These are phyloP conservation scores for Anagyrus pseudococci DNA, from an alignment of 2,888 invertebrate species.

Conservation along the genomic window DNA sequence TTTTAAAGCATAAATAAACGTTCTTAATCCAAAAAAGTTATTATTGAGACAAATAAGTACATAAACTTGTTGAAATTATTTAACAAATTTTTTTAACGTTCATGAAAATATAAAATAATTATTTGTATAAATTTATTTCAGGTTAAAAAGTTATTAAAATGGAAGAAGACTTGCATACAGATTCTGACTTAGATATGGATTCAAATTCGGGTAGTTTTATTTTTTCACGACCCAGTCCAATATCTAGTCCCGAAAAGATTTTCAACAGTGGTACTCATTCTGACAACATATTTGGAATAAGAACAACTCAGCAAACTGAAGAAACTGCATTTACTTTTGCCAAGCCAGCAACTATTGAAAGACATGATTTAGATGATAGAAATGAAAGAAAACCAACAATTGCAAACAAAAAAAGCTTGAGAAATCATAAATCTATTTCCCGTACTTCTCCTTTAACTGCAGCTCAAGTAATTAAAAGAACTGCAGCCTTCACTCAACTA, in stretches of 20 bases:
- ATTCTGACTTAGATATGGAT: conserved; percentile 22
- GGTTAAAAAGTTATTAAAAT: conserved; percentile 22
- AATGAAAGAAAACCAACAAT: conserved; percentile 7
- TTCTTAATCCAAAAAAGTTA: too few species aligned
- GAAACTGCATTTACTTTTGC: conserved; percentile 45
- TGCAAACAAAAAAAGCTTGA: neutral
- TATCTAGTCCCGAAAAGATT: conserved; percentile 40
- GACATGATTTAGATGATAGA: neutral
- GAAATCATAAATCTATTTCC: neutral
- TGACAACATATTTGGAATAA: conserved; percentile 36
- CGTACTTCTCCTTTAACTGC: conserved; percentile 8
- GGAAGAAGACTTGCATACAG: conserved; percentile 35
- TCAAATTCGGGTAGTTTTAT: conserved; percentile 38
- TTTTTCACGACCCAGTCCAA: conserved; percentile 46
- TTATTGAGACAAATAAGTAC: too few species aligned
- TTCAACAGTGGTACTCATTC: conserved; percentile 32
- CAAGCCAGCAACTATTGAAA: conserved; percentile 39
- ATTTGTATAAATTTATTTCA: conserved; percentile 12
- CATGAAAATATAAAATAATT: too few species aligned
- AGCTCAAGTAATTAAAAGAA: conserved; percentile 36
- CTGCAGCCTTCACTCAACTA: conserved; percentile 42
- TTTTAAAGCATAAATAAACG: too few species aligned
- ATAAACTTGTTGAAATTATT: too few species aligned
- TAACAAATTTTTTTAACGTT: too few species aligned
- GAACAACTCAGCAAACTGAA: conserved; percentile 17